Conservation (phyloP, 2,113 vertebrate genomes). For the Picathartes gymnocephalus region DNA sequence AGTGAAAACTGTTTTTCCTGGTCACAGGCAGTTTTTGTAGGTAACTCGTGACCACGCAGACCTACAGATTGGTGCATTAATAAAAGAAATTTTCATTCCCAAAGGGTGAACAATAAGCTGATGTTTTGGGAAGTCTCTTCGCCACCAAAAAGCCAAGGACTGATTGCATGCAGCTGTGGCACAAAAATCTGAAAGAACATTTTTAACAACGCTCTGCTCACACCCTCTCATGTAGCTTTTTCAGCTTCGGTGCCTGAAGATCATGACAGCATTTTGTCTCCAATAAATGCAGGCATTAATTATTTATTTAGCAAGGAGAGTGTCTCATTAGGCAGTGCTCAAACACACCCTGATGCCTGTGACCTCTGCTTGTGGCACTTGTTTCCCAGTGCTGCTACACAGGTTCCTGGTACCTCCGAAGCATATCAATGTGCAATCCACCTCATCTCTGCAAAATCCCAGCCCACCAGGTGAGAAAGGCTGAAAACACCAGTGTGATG, state of each 20-base stretch:
- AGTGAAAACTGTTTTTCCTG: background rate
- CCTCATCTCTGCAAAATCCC: background rate
- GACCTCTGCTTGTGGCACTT: background rate
- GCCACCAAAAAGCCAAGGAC: background rate
- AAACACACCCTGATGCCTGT: background rate
- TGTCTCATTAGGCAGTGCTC: background rate
- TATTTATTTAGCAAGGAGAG: background rate
- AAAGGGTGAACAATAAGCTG: background rate
- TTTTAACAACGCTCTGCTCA: background rate
- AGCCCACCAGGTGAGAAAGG: background rate
- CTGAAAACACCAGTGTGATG: background rate
- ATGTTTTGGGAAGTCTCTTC: background rate
- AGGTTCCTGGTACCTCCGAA: background rate
- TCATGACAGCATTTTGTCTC: background rate
- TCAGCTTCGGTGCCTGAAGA: background rate
- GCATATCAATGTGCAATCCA: background rate
- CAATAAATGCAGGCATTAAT: background rate
- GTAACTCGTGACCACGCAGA: background rate
- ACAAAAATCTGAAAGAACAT: background rate
- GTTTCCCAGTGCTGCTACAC: background rate
- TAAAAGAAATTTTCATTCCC: background rate
- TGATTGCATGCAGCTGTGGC: background rate
- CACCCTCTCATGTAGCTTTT: background rate
- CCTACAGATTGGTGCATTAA: background rate
- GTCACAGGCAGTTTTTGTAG: background rate